A percentile compares a stretch with the other conserved stretches of the same genome.
Evolutionary conservation across 2,113 vertebrate genomes (phyloP).

Genomic region (Antennarius striatus): DNA sequence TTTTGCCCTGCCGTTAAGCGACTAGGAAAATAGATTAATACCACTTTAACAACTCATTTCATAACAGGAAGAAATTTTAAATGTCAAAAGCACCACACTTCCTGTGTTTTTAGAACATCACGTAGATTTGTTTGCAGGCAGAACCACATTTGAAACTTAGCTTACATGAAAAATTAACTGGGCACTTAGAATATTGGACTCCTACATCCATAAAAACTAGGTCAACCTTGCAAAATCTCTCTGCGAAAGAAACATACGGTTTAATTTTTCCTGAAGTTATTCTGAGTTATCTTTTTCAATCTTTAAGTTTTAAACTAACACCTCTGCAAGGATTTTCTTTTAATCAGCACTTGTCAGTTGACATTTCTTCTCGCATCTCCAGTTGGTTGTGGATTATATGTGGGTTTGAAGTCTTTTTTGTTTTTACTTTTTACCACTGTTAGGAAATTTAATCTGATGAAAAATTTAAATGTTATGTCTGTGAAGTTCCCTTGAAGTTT

Average conservation of each 20-base stretch:
- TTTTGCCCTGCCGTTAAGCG: background rate
- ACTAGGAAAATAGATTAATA: background rate
- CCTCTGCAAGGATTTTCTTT: background rate
- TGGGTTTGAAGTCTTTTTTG: background rate
- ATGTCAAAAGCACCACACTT: too few species aligned
- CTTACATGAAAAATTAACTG: slow-evolving; percentile 3
- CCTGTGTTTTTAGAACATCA: background rate
- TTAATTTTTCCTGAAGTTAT: slow-evolving; percentile 38
- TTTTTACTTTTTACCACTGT: background rate
- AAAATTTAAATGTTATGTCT: too few species aligned
- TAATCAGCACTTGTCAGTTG: slow-evolving; percentile 30
- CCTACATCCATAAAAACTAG: slow-evolving; percentile 35
- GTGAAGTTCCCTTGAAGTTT: background rate
- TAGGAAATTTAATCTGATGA: too few species aligned
- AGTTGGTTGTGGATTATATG: slow-evolving; percentile 18
- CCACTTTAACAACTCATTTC: background rate
- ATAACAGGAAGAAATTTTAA: too few species aligned
- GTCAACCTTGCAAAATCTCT: slow-evolving; percentile 26
- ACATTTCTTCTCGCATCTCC: background rate
- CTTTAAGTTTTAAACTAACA: slow-evolving; percentile 48
- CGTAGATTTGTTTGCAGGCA: background rate
- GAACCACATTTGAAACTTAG: background rate
- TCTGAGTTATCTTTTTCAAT: slow-evolving; percentile 18
- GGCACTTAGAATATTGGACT: slow-evolving; percentile 7
- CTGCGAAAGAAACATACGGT: slow-evolving; percentile 7